Conservation (phyloP, 37 sponge, comb jelly and placozoan genomes). For the Cliona cf. orientalis region DNA sequence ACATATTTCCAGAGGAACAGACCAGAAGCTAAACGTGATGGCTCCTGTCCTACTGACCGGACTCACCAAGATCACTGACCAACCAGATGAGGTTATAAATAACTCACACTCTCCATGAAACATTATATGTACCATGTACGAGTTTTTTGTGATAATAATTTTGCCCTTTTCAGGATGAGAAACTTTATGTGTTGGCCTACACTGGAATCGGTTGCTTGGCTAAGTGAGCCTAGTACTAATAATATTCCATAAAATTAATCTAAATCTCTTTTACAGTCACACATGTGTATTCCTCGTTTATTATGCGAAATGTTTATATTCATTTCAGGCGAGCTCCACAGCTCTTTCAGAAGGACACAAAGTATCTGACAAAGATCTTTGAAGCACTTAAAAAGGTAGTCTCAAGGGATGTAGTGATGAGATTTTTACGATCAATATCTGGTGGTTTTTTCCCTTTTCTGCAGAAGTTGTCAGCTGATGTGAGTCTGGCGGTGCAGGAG, state of each 20-base stretch:
- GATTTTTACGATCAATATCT: background rate
- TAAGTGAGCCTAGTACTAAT: too few species aligned
- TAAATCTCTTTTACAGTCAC: too few species aligned
- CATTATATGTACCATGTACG: too few species aligned
- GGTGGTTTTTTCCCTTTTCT: background rate
- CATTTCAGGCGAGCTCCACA: slow-evolving; percentile 45
- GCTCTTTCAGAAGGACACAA: slow-evolving; percentile 63
- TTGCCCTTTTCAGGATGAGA: too few species aligned
- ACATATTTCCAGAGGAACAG: slow-evolving; percentile 23
- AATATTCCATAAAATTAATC: too few species aligned
- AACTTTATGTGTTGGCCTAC: slow-evolving; percentile 51
- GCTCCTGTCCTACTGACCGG: slow-evolving; percentile 70
- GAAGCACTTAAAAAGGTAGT: slow-evolving; percentile 45
- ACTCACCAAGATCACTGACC: slow-evolving; percentile 55
- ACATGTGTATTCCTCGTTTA: background rate
- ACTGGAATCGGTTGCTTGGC: slow-evolving; percentile 30
- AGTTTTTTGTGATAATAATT: too few species aligned
- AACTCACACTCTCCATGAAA: background rate
- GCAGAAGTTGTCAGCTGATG: slow-evolving; percentile 41
- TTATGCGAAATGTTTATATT: background rate
- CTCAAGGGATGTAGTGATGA: background rate
- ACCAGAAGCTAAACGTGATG: slow-evolving; percentile 46
- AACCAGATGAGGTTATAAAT: slow-evolving; percentile 42
- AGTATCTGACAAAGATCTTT: slow-evolving; percentile 50
- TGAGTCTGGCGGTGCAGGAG: slow-evolving; percentile 69